phyloP scores from a whole-genome alignment of 1,140 invertebrate genomes.

The Vanessa tameamea region DNA sequence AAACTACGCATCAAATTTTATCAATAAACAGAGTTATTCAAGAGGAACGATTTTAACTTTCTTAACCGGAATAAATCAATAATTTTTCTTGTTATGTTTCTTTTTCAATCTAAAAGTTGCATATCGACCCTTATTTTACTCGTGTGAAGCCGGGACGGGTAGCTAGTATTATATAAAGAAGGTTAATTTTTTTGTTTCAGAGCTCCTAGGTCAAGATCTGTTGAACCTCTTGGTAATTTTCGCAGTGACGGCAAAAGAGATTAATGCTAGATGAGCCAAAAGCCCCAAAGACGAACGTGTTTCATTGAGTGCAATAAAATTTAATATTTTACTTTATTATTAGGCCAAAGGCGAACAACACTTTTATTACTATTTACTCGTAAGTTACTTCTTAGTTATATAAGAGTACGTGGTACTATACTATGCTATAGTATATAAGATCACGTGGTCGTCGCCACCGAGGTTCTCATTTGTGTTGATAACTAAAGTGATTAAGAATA shows the following conservation, averaged over 20 bases:
- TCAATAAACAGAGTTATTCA: too few species aligned
- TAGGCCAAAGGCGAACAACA: constrained; percentile 70
- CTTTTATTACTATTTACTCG: constrained; percentile 39
- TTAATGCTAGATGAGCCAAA: constrained; percentile 46
- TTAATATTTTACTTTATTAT: constrained; percentile 54
- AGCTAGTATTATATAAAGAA: too few species aligned
- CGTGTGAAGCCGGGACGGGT: too few species aligned
- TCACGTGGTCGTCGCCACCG: constrained; percentile 40
- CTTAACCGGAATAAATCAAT: too few species aligned
- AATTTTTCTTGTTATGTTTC: too few species aligned
- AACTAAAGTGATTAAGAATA: constrained; percentile 30
- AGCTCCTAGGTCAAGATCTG: constrained; percentile 81
- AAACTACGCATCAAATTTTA: too few species aligned
- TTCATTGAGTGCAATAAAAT: constrained; percentile 70
- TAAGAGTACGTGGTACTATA: constrained; percentile 52
- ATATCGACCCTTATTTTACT: too few species aligned
- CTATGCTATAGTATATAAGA: constrained; percentile 32
- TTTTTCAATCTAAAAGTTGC: too few species aligned
- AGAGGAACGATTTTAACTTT: too few species aligned
- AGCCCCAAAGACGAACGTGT: constrained; percentile 60
- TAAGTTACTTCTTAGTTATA: constrained; percentile 36
- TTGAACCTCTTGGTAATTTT: constrained; percentile 77
- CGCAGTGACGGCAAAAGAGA: constrained; percentile 68
- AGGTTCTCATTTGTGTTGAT: constrained; percentile 21
- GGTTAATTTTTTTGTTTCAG: constrained; percentile 57